Evolutionary conservation across 2,113 vertebrate species (phyloP), one percentile per base, ranked within the genome.

Genomic region (Nematolebias whitei): DNA sequence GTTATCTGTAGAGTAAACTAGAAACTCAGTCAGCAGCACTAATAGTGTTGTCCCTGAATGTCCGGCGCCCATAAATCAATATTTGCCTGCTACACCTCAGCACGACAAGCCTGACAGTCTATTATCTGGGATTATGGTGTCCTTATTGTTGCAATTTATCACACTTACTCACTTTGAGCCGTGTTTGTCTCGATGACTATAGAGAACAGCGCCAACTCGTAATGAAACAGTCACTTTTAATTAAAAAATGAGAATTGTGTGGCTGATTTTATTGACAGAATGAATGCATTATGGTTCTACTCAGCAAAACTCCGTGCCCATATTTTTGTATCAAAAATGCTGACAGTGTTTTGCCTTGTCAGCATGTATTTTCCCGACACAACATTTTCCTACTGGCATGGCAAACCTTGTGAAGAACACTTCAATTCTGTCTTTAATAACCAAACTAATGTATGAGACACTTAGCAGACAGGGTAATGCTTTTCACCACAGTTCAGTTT

Each of bases 311-410:
- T 41, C 14, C 9, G 2, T 11, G 2, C 19, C 51, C 45, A 65
- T 55, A 54, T 65, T 72, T 79, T 26, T 68, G 52, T 12, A 48
- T 13, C 26, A 35, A 69, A 66, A 48, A 75, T 56, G 66, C 66
- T 58, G 63, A 74, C 64, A 41, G 1, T 18, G 54, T 52, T 68
- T 49, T 41, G 52, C 40, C 1, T 22, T 20, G 57, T 71, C 47
- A 77, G 63, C 55, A 62, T 18, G 1, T 19, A 51, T 74, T 58
- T 72, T 62, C 61, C 26, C 10, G 2, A 13, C 51, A 45, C 66
- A 78, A 69, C 43, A 71, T 53, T 50, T 62, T 59, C 44, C 55
- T 48, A 39, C 38, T 55, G 38, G 44, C 20, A 29, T 32, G 13
- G 32, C 14, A 69, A 60, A 68, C 54, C 8, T 18, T 49, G 57